Conservation (phyloP, 2,888 invertebrate genomes). For the Zaprionus obscuricornis region DNA sequence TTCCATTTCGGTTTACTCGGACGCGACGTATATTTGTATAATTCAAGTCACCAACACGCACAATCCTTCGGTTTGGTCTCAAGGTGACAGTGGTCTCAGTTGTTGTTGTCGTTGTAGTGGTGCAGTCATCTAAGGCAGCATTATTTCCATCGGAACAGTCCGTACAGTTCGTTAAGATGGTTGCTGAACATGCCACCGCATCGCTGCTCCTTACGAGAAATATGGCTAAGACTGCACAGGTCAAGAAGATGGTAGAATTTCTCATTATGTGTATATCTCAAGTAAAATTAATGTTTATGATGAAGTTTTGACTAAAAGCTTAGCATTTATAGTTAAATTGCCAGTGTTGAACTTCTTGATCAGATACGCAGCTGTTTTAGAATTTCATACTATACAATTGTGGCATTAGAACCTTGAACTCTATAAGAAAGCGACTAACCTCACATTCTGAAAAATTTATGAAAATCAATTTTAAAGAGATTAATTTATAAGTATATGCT, state of each 20-base stretch:
- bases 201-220: conserved; percentile 30
- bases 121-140: conserved; percentile 15
- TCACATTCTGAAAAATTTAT: no score
- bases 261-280: conserved; percentile 29
- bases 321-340: conserved; percentile 32
- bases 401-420: no score
- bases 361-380: no score
- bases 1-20: conserved; percentile 11
- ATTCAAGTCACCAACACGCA: conserved; percentile 21
- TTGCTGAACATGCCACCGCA: conserved; percentile 32
- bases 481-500: no score
- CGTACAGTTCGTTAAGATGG: conserved; percentile 3
- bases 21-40: conserved; percentile 20
- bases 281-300: not conserved
- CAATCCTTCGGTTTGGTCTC: not conserved
- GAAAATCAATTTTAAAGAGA: no score
- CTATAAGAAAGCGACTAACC: no score
- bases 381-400: no score
- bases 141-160: conserved; percentile 8
- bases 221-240: conserved; percentile 22
- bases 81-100: conserved; percentile 1
- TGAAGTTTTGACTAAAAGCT: not conserved
- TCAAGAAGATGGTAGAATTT: conserved; percentile 7
- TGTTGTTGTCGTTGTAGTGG: conserved; percentile 11
- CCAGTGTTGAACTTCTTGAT: not conserved